A percentile compares a stretch with the other conserved stretches of the same genome.
These are phyloP conservation scores for Hipposideros larvatus DNA, from an alignment of 2,797 vertebrate genomes.

Conservation along the genomic window DNA sequence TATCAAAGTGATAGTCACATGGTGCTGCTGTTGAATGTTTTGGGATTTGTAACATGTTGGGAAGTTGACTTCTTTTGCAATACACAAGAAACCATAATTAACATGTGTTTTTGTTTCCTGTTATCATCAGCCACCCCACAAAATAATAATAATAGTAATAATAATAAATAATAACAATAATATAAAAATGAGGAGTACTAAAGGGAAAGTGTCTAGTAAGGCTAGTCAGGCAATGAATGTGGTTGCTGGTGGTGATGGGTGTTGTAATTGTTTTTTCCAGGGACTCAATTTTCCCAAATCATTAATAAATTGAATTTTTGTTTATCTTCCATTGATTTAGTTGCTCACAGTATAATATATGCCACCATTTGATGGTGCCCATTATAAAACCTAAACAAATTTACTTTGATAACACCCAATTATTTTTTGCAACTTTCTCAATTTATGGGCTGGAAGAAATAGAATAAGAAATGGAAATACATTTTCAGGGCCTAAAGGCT, in stretches of 20 bases:
- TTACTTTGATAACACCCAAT: not conserved
- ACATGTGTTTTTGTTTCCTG: not conserved
- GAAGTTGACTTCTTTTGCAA: constrained; percentile 4
- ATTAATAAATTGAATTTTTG: not conserved
- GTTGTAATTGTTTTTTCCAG: not conserved
- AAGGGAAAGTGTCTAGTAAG: not conserved
- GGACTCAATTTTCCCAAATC: not conserved
- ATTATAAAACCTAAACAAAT: not conserved
- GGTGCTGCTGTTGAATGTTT: not conserved
- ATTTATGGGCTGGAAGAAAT: not conserved
- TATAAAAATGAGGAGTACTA: not conserved
- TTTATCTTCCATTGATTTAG: not conserved
- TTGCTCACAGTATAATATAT: not conserved
- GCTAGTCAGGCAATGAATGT: not conserved
- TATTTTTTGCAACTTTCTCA: constrained; percentile 14
- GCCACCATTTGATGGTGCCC: not conserved
- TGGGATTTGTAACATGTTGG: not conserved
- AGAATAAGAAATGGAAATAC: constrained; percentile 9
- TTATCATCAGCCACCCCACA: not conserved
- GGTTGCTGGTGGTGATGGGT: not conserved
- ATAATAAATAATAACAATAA: not conserved
- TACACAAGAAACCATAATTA: not conserved
- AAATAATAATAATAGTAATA: not conserved
- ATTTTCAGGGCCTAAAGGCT: not conserved
- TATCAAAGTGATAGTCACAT: not conserved